phyloP scores from a whole-genome alignment of 2,797 vertebrate genomes.

The Sebastes dallii region DNA sequence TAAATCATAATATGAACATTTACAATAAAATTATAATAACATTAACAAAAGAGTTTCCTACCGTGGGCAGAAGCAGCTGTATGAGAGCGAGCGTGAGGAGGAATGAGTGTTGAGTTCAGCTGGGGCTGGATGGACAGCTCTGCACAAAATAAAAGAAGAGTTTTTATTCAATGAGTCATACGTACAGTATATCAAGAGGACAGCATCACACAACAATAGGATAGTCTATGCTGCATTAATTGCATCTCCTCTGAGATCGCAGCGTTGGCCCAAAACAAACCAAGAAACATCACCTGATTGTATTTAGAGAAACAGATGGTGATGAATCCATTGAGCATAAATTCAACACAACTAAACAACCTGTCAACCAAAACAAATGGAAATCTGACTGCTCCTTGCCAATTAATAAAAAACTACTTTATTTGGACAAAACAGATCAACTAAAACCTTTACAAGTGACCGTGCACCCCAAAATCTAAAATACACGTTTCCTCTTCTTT shows the following conservation, averaged over 20 bases:
- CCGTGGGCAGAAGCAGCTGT: conserved; percentile 79
- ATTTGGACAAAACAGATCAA: neutral
- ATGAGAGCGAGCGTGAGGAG: conserved; percentile 86
- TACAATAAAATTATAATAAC: neutral
- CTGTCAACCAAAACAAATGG: neutral
- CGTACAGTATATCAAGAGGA: neutral
- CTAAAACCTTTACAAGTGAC: neutral
- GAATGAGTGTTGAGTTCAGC: conserved; percentile 89
- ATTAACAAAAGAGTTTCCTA: conserved; percentile 43
- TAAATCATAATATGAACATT: neutral
- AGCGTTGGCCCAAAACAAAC: neutral
- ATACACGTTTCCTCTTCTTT: neutral
- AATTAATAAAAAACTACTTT: neutral
- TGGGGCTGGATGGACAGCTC: conserved; percentile 90
- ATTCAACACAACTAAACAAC: neutral
- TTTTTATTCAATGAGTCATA: conserved; percentile 13
- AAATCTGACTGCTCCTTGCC: neutral
- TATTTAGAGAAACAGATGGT: neutral
- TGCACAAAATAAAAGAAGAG: conserved; percentile 58
- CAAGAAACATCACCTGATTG: neutral
- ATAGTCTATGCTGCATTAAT: neutral
- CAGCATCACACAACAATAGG: conserved; percentile 3
- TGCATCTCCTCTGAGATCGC: neutral
- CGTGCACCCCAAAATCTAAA: neutral
- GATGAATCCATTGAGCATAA: neutral